These are phyloP conservation scores for Triplophysa dalaica DNA, from an alignment of 2,113 vertebrate genomes.

Conservation along the genomic window DNA sequence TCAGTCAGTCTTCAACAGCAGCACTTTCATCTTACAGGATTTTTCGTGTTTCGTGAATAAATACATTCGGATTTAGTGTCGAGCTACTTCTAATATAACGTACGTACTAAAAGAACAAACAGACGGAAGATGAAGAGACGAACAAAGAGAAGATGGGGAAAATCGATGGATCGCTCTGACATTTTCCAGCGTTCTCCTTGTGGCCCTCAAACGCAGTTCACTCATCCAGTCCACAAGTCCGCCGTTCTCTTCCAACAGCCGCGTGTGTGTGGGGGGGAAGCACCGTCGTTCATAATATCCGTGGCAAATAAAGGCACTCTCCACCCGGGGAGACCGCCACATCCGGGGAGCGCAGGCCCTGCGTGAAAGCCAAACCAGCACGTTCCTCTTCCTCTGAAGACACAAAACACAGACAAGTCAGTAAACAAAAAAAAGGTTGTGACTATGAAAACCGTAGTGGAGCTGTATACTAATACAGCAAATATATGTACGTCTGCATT, in stretches of 20 bases:
- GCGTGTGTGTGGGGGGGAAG: constrained; percentile 51
- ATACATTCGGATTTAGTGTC: constrained; percentile 85
- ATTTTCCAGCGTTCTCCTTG: constrained; percentile 53
- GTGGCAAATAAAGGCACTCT: constrained; percentile 54
- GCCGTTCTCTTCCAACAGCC: constrained; percentile 65
- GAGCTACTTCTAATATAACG: constrained; percentile 75
- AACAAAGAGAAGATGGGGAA: constrained; percentile 44
- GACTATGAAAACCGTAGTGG: too few relatives aligned
- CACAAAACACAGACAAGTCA: not conserved
- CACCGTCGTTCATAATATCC: constrained; percentile 56
- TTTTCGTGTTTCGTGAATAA: constrained; percentile 78
- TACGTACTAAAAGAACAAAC: constrained; percentile 55
- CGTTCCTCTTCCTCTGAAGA: constrained; percentile 16
- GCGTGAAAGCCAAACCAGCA: constrained; percentile 36
- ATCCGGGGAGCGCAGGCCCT: constrained; percentile 43
- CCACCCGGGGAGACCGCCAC: constrained; percentile 24
- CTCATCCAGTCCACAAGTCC: constrained; percentile 55
- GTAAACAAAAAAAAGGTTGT: too few relatives aligned
- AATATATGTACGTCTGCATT: too few relatives aligned
- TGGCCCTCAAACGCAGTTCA: constrained; percentile 65
- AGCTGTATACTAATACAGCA: too few relatives aligned
- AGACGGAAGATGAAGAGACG: constrained; percentile 35
- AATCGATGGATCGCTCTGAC: constrained; percentile 52
- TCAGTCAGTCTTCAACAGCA: constrained; percentile 72
- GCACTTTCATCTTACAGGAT: constrained; percentile 74